phyloP scores from a whole-genome alignment of 2,797 vertebrate species.

The Eutrigla gurnardus region DNA sequence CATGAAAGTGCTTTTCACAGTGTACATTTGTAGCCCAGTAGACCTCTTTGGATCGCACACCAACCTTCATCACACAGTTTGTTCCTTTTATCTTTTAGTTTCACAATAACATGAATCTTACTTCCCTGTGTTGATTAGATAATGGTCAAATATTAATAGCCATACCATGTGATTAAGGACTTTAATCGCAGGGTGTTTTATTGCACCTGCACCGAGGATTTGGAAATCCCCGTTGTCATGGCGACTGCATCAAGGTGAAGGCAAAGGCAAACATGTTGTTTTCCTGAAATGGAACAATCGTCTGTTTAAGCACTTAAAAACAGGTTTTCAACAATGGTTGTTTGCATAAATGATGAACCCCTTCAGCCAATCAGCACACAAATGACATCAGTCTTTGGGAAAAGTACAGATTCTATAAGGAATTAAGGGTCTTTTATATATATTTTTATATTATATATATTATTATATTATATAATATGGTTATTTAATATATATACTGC shows the following conservation, averaged over 20 bases:
- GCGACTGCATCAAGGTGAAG: not conserved
- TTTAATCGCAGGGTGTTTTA: not conserved
- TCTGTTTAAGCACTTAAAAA: not conserved
- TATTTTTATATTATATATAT: too few relatives aligned
- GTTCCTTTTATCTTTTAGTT: not conserved
- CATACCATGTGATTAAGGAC: not conserved
- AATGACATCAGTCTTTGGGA: slow-evolving; percentile 17
- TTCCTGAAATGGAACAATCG: not conserved
- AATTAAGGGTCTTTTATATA: not conserved
- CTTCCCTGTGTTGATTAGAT: not conserved
- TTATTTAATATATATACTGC: slow-evolving; percentile 16
- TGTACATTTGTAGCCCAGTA: not conserved
- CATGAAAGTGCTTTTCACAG: slow-evolving; percentile 24
- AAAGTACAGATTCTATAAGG: too few relatives aligned
- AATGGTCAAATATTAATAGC: not conserved
- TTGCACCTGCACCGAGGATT: not conserved
- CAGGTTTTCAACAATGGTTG: not conserved
- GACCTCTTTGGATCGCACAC: not conserved
- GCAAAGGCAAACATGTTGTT: not conserved
- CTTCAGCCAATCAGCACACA: slow-evolving; percentile 10
- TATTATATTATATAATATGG: too few relatives aligned
- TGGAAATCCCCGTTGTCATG: not conserved
- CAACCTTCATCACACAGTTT: not conserved
- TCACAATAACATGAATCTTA: not conserved
- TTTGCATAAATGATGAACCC: slow-evolving; percentile 15